phyloP scores from a whole-genome alignment of 1,140 invertebrate species.

The Dreissena rostriformis region DNA sequence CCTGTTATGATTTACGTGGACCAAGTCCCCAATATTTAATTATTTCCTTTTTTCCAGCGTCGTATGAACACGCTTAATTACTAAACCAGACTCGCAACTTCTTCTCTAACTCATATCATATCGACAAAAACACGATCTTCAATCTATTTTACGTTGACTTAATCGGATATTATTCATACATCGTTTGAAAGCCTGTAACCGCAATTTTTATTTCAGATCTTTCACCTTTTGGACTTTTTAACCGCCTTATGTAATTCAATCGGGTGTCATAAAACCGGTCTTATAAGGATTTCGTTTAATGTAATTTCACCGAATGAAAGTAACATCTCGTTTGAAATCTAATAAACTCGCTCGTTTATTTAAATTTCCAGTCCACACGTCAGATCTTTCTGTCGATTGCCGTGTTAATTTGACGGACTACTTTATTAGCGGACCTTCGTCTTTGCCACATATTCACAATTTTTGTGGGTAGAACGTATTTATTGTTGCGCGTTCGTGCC shows the following conservation, averaged over 20 bases:
- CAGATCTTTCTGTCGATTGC: neutral
- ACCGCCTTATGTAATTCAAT: no score
- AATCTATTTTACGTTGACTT: neutral
- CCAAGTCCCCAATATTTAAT: neutral
- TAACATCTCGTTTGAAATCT: neutral
- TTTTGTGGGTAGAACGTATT: no score
- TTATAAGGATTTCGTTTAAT: neutral
- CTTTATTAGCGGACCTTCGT: neutral
- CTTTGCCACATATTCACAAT: neutral
- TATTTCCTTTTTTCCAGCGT: neutral
- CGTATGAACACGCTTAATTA: neutral
- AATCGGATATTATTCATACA: no score
- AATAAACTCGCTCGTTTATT: neutral
- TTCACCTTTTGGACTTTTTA: no score
- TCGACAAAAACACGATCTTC: neutral
- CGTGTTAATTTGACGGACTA: neutral
- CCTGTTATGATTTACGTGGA: neutral
- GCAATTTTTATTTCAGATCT: no score
- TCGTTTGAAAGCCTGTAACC: no score
- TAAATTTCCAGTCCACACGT: neutral
- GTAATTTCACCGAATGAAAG: neutral
- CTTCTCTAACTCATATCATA: neutral
- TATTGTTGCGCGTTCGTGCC: neutral
- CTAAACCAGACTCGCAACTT: neutral
- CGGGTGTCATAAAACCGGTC: neutral